A percentile compares a stretch with the other conserved stretches of the same genome.
phyloP scores from a whole-genome alignment of 2,113 vertebrate genomes.

The Antigone vipio region DNA sequence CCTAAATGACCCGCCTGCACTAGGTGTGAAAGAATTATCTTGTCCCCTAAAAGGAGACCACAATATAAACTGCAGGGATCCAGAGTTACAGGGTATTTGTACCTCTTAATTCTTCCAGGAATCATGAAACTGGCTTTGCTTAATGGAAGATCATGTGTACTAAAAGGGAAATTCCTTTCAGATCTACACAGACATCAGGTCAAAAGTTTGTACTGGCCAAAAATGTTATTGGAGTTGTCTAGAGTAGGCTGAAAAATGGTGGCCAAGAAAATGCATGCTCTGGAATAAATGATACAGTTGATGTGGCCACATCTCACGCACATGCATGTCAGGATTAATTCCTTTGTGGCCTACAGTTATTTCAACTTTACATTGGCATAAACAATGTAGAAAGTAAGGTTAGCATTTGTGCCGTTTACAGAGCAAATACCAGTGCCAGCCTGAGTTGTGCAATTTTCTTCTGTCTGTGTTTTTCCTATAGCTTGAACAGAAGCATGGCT shows the following conservation, averaged over 20 bases:
- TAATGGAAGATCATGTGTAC: not conserved
- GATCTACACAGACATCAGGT: not conserved
- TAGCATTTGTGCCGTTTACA: not conserved
- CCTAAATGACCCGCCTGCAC: not conserved
- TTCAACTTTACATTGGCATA: constrained; percentile 1
- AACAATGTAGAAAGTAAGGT: not conserved
- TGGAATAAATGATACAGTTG: not conserved
- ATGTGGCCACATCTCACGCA: not conserved
- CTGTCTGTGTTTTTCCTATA: not conserved
- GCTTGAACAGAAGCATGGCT: not conserved
- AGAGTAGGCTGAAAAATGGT: not conserved
- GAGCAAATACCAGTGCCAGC: not conserved
- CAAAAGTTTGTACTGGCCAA: not conserved
- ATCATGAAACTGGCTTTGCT: constrained; percentile 8
- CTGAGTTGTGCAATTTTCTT: not conserved
- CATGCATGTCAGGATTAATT: not conserved
- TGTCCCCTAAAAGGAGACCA: not conserved
- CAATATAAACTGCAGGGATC: not conserved
- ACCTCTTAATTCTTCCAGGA: constrained; percentile 15
- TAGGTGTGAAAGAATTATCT: not conserved
- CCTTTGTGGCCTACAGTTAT: not conserved
- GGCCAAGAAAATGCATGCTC: not conserved
- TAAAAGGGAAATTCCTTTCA: constrained; percentile 30
- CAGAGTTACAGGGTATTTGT: not conserved
- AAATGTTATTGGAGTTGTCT: not conserved